Base-by-base conservation (phyloP, 2,888 invertebrate genomes). In the Eubasilissa splendida region DNA sequence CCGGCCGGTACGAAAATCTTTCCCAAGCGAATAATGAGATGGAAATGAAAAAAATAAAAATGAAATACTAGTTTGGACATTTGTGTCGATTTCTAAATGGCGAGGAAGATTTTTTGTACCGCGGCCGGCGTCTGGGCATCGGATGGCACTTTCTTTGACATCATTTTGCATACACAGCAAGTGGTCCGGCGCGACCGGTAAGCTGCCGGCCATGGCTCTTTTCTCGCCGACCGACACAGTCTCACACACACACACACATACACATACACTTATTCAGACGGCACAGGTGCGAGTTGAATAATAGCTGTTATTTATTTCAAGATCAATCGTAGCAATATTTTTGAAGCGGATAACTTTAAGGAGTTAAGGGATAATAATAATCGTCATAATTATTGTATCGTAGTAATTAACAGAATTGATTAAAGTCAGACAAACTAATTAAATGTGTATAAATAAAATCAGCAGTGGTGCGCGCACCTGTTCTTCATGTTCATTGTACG, bases 131-230 rank as follows among this genome's bases (percentile, higher is more conserved):
- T 79, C 76, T 66, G 79, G 80, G 80, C 77, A 74, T 77, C 59
- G 59, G 68, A 76, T 53, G 63, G 60, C 79, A 83, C 83, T 91
- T 83, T 82, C 83, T 82, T 82, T 82, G 83, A 84, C 82, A 77
- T 90, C 90, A 89, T 90, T 90, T 90, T 90, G 89, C 90, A 90
- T 90, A 90, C 89, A 68, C 54, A 80, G 81, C 75, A 81, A 81
- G 83, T 83, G 79, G 83, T 79, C 68, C 83, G 77, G 66, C 71
- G 80, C n/a, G 77, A 77, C 77, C 68, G 63, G 75, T 31, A 75
- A 73, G 42, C 60, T 56, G 50, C 22, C 11, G 60, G 63, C 31
- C 60, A 14, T 60, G n/a, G n/a, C 74, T 58, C 75, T 59, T 22
- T 75, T 60, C 59, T 60, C 22, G 42, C 58, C 59, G 22, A 58